Percentiles rank a stretch among this genome's conserved stretches.
Conservation (phyloP, 2,888 invertebrate species). For the Clunio marinus region DNA sequence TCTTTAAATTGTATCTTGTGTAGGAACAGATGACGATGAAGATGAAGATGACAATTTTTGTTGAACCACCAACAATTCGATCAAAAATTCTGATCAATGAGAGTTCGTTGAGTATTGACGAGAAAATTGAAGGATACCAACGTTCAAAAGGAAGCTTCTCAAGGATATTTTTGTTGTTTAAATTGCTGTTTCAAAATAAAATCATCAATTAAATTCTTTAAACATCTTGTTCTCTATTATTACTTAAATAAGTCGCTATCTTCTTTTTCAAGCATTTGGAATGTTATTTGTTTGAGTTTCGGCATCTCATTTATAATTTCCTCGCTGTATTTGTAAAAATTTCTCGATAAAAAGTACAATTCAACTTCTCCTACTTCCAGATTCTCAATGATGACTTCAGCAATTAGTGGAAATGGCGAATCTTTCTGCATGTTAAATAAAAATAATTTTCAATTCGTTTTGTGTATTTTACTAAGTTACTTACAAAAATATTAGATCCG, state of each 20-base stretch:
- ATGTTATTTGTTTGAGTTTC: conserved; percentile 64
- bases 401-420: conserved; percentile 9
- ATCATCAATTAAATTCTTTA: background rate
- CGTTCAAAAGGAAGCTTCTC: conserved; percentile 64
- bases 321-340: conserved; percentile 65
- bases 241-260: conserved; percentile 67
- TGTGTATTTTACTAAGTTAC: conserved; percentile 14
- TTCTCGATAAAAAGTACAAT: conserved; percentile 77
- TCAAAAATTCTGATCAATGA: conserved; percentile 83
- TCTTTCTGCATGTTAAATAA: conserved; percentile 13
- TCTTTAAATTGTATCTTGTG: conserved; percentile 17
- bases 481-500: conserved; percentile 53
- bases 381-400: conserved; percentile 19
- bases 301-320: conserved; percentile 62
- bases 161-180: conserved; percentile 61
- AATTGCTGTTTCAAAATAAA: conserved; percentile 52
- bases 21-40: conserved; percentile 56
- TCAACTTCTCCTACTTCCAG: conserved; percentile 60
- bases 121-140: conserved; percentile 82
- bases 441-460: background rate
- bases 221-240: too few species aligned
- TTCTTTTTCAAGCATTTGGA: conserved; percentile 68
- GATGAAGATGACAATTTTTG: conserved; percentile 74
- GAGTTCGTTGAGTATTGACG: conserved; percentile 71
- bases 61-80: conserved; percentile 79